A percentile compares a stretch with the other conserved stretches of the same genome.
phyloP scores from a whole-genome alignment of 2,113 vertebrate species.

The Rousettus leschenaultii region DNA sequence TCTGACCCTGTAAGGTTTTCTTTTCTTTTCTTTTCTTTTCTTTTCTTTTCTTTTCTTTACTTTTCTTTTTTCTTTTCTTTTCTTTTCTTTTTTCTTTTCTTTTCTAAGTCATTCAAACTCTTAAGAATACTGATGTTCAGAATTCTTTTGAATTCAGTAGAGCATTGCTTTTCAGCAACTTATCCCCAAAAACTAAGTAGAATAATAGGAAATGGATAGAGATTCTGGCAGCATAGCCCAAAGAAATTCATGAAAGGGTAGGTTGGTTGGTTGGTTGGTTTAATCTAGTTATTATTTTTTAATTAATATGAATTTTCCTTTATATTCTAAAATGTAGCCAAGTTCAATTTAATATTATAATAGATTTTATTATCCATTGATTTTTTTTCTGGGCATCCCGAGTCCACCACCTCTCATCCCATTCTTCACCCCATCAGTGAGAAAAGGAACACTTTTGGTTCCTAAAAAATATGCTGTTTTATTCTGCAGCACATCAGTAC shows the following conservation, averaged over 20 bases:
- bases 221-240: not conserved
- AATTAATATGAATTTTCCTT: not conserved
- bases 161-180: not conserved
- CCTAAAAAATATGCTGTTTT: not conserved
- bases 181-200: not conserved
- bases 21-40: too few species aligned
- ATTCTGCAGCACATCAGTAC: not conserved
- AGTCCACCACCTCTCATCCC: not conserved
- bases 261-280: not conserved
- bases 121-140: not conserved
- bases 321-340: not conserved
- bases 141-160: not conserved
- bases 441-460: not conserved
- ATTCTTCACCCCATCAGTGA: not conserved
- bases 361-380: not conserved
- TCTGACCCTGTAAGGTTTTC: not conserved
- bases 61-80: too few species aligned
- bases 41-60: too few species aligned
- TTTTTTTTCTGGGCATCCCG: not conserved
- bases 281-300: not conserved
- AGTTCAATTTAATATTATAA: not conserved
- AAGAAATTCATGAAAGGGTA: not conserved
- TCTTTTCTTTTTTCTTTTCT: constrained; percentile 29
- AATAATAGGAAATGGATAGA: not conserved
- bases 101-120: not conserved